These are phyloP conservation scores for Apotomis capreana DNA, from an alignment of 2,888 invertebrate species.

Conservation along the genomic window DNA sequence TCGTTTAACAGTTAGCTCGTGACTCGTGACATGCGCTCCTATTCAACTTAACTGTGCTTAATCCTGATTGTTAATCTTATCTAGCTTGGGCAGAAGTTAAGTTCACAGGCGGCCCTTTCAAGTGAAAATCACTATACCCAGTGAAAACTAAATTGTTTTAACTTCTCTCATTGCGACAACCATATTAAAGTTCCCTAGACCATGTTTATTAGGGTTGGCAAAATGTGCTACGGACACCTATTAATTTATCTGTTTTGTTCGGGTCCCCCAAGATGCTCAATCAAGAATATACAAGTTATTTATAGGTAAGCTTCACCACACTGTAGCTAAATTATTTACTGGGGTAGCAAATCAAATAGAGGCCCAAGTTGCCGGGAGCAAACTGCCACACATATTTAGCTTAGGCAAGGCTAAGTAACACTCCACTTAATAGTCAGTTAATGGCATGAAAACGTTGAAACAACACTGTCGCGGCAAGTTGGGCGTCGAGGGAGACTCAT, in stretches of 20 bases:
- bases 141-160: constrained; percentile 3
- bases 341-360: constrained; percentile 52
- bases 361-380: constrained; percentile 46
- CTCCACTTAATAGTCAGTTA: constrained; percentile 56
- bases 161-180: background rate
- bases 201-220: constrained; percentile 10
- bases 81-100: background rate
- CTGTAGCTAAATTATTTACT: constrained; percentile 51
- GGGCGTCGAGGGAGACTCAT: constrained; percentile 53
- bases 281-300: constrained; percentile 29
- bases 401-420: constrained; percentile 52
- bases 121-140: background rate
- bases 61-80: constrained; percentile 37
- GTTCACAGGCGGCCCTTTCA: background rate
- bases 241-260: constrained; percentile 23
- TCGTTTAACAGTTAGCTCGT: constrained; percentile 51
- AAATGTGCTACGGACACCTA: constrained; percentile 15
- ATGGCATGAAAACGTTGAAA: constrained; percentile 61
- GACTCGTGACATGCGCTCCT: constrained; percentile 47
- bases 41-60: constrained; percentile 36
- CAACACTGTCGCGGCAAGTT: constrained; percentile 52
- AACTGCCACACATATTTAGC: constrained; percentile 53
- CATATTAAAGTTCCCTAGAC: background rate
- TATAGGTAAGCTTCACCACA: constrained; percentile 33
- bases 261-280: constrained; percentile 27